Evolutionary conservation across 37 sponge, comb jelly and placozoan species (phyloP).

Genomic region (Oscarella lobularis): DNA sequence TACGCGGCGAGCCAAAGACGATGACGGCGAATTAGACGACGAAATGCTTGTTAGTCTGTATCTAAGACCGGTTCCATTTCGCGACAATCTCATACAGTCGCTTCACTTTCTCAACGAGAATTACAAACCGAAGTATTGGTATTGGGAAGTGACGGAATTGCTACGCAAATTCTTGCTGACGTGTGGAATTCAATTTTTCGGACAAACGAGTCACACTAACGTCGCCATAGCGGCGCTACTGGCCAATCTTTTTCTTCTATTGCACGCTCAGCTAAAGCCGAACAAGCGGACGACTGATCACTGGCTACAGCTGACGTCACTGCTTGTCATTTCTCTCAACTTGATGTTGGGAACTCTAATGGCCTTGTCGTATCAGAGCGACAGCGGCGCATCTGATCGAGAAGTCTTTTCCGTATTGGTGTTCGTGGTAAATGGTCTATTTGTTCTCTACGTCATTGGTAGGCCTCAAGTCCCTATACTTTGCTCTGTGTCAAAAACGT

Average conservation of each 20-base stretch:
- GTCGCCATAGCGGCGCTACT: neutral
- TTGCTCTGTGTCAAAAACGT: too few relatives aligned
- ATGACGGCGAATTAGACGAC: neutral
- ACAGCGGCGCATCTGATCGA: neutral
- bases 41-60: neutral
- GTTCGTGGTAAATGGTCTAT: neutral
- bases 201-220: neutral
- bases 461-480: too few relatives aligned
- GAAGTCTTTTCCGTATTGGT: neutral
- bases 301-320: neutral
- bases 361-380: neutral
- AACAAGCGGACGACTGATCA: neutral
- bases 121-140: neutral
- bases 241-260: neutral
- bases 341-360: neutral
- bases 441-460: neutral
- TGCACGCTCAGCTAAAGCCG: neutral
- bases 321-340: neutral
- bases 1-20: neutral
- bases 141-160: neutral
- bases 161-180: neutral
- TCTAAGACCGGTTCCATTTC: too few relatives aligned
- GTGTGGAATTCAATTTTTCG: neutral
- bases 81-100: neutral
- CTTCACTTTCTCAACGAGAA: neutral